Percentiles rank a stretch among this genome's conserved stretches.
phyloP scores from a whole-genome alignment of 2,797 vertebrate species.

The Ptychobarbus kaznakovi region DNA sequence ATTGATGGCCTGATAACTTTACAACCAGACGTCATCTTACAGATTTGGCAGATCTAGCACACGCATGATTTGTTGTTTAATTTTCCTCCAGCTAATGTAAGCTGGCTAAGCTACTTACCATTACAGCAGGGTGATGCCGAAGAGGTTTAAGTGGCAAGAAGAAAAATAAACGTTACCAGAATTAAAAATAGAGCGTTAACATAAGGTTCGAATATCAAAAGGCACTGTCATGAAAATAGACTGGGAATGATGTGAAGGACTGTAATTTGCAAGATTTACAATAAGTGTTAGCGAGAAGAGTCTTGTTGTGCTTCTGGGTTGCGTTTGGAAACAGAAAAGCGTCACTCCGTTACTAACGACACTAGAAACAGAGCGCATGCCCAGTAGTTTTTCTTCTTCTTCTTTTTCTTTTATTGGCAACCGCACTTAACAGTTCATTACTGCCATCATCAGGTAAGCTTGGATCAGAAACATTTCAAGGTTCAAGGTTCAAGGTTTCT shows the following conservation, averaged over 20 bases:
- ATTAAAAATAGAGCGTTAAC: background rate
- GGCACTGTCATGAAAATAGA: background rate
- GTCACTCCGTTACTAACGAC: conserved; percentile 59
- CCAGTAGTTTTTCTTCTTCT: too few species aligned
- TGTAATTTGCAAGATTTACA: background rate
- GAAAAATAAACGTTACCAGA: background rate
- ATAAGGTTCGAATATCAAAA: background rate
- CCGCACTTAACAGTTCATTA: too few species aligned
- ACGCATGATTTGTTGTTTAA: background rate
- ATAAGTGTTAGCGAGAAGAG: background rate
- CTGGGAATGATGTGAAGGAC: background rate
- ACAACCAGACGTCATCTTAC: background rate
- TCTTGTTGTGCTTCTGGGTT: conserved; percentile 14
- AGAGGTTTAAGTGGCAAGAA: background rate
- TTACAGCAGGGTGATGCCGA: conserved; percentile 18
- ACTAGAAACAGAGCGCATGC: background rate
- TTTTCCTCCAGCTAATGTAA: conserved; percentile 33
- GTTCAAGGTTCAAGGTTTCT: too few species aligned
- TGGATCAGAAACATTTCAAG: too few species aligned
- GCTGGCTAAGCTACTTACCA: conserved; percentile 58
- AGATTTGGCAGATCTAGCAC: too few species aligned
- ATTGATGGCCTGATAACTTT: background rate
- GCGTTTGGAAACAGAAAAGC: conserved; percentile 57
- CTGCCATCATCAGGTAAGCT: too few species aligned
- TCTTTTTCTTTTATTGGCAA: too few species aligned